phyloP scores from a whole-genome alignment of 1,140 invertebrate species.

The Catajapyx aquilonaris region DNA sequence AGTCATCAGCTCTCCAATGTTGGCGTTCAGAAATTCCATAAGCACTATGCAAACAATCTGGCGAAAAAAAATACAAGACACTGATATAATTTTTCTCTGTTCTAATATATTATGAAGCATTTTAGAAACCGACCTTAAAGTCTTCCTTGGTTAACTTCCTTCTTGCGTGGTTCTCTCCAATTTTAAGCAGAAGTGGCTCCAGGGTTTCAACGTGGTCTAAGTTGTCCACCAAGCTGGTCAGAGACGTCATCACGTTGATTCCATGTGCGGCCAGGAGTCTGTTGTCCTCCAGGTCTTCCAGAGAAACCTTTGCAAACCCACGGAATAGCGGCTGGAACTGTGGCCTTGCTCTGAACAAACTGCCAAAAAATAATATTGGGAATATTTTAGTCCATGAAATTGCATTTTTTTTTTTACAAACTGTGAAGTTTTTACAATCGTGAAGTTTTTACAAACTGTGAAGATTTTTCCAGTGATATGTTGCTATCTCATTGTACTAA shows the following conservation, averaged over 20 bases:
- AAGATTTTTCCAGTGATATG: too few relatives aligned
- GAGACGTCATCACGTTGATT: conserved; percentile 16
- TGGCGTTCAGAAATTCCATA: too few relatives aligned
- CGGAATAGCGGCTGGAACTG: conserved; percentile 4
- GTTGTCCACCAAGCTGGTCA: conserved; percentile 17
- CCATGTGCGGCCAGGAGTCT: conserved; percentile 15
- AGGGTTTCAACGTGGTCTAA: conserved; percentile 18
- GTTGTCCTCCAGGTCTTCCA: conserved; percentile 6
- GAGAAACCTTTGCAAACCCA: conserved; percentile 7
- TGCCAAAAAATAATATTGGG: conserved; percentile 2
- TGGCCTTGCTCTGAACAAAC: conserved; percentile 7
- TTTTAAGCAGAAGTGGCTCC: conserved; percentile 16
- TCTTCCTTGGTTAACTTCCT: conserved; percentile 13
- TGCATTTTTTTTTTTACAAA: too few relatives aligned
- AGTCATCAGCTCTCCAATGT: too few relatives aligned
- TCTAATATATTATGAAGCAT: too few relatives aligned
- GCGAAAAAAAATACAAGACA: too few relatives aligned
- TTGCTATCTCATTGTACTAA: too few relatives aligned
- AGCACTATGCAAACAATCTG: too few relatives aligned
- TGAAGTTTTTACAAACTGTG: too few relatives aligned
- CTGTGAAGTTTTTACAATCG: too few relatives aligned
- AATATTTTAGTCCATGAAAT: too few relatives aligned
- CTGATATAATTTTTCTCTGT: too few relatives aligned
- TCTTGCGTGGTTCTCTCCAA: conserved; percentile 14
- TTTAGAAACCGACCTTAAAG: conserved; percentile 16